Percentiles rank a stretch among this genome's conserved stretches.
Evolutionary conservation across 53 echinoderm and acorn worm species (phyloP).

Genomic region (Echinometra lucunter): DNA sequence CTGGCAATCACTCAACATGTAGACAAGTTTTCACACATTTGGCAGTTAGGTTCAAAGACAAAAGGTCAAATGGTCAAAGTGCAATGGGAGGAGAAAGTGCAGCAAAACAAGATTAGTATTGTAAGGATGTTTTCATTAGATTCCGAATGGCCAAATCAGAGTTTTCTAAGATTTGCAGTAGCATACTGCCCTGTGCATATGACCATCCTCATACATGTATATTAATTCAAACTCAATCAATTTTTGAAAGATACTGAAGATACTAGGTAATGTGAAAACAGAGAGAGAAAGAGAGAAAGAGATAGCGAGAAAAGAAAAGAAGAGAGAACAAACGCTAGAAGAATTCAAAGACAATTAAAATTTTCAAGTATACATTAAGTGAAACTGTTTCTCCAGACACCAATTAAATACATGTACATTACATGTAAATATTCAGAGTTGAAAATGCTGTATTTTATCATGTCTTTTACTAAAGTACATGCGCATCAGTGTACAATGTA

Average conservation of each 20-base stretch:
- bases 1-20: not conserved
- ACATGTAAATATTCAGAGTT: too few species aligned
- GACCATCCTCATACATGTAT: too few species aligned
- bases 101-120: not conserved
- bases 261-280: not conserved
- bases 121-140: not conserved
- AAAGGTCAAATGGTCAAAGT: constrained; percentile 34
- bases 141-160: not conserved
- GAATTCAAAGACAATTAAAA: too few species aligned
- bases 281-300: not conserved
- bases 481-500: too few species aligned
- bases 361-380: too few species aligned
- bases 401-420: too few species aligned
- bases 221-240: not conserved
- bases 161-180: not conserved
- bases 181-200: too few species aligned
- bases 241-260: not conserved
- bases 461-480: too few species aligned
- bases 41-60: constrained; percentile 31
- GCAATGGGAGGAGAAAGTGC: constrained; percentile 38
- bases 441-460: too few species aligned
- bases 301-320: too few species aligned
- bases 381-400: too few species aligned
- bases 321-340: too few species aligned
- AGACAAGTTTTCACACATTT: not conserved